These are phyloP conservation scores for Apamea epomidion DNA, from an alignment of 2,888 invertebrate genomes.

Conservation along the genomic window DNA sequence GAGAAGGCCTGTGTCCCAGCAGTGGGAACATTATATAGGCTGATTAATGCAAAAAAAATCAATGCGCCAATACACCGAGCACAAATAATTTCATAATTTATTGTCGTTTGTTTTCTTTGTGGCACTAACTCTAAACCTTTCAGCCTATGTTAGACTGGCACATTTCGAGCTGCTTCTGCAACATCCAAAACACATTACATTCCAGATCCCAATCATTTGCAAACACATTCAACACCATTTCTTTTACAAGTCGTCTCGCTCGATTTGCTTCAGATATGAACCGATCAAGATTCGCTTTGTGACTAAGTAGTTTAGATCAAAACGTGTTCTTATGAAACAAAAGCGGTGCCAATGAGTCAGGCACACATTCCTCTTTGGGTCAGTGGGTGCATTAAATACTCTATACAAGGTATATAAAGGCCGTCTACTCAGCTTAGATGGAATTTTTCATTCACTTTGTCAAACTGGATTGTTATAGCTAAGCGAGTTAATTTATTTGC, in stretches of 20 bases:
- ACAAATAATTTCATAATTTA: neutral
- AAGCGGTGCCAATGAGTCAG: constrained; percentile 55
- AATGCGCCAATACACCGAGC: neutral
- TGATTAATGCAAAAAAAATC: too few relatives aligned
- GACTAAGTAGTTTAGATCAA: constrained; percentile 34
- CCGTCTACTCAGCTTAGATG: constrained; percentile 62
- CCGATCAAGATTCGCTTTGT: constrained; percentile 55
- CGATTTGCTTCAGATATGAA: constrained; percentile 22
- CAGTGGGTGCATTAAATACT: constrained; percentile 68
- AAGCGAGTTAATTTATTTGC: constrained; percentile 30
- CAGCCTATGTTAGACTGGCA: neutral
- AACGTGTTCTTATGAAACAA: constrained; percentile 63
- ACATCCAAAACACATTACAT: neutral
- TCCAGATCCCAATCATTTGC: constrained; percentile 11
- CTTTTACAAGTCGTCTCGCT: constrained; percentile 30
- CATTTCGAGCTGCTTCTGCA: neutral
- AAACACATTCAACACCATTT: constrained; percentile 21
- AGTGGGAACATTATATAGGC: too few relatives aligned
- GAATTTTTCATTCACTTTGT: constrained; percentile 56
- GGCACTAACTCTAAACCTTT: neutral
- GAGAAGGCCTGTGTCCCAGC: too few relatives aligned
- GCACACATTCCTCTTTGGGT: constrained; percentile 60
- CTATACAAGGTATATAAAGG: constrained; percentile 73
- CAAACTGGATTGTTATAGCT: constrained; percentile 44
- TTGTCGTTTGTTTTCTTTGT: neutral